Percentiles rank a stretch among this genome's conserved stretches.
Conservation (phyloP, 1,140 invertebrate genomes). For the Berghia stephanieae region DNA sequence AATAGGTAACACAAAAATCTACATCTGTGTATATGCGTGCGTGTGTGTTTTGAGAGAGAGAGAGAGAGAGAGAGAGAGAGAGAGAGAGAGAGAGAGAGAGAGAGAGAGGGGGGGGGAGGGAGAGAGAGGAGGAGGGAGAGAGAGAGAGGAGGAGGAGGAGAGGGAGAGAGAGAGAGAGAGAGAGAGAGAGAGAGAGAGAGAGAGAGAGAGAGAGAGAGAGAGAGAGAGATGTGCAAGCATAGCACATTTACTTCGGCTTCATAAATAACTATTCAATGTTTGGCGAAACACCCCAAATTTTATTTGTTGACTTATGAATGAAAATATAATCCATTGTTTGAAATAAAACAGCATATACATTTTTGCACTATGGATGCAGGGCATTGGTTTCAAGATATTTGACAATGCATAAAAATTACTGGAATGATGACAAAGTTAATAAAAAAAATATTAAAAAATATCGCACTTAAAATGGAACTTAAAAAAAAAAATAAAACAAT, state of each 20-base stretch:
- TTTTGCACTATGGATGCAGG: too few relatives aligned
- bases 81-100: background rate
- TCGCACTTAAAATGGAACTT: too few relatives aligned
- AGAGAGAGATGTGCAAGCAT: background rate
- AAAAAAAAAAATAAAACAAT: too few relatives aligned
- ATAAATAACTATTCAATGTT: too few relatives aligned
- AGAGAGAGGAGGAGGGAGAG: constrained; percentile 3
- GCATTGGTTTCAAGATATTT: background rate
- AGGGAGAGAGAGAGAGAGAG: constrained; percentile 5
- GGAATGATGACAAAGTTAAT: too few relatives aligned
- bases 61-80: constrained; percentile 3
- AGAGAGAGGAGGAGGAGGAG: background rate
- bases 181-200: background rate
- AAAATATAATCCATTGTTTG: too few relatives aligned
- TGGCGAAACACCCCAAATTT: too few relatives aligned
- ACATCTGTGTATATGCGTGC: background rate
- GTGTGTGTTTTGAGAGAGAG: background rate
- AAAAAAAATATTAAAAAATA: too few relatives aligned
- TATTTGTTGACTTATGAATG: too few relatives aligned
- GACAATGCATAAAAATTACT: background rate
- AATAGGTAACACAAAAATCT: background rate
- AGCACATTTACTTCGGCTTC: too few relatives aligned
- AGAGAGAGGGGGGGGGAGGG: background rate
- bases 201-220: constrained; percentile 2
- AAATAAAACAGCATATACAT: too few relatives aligned